Evolutionary conservation across 2,113 vertebrate species (phyloP), one percentile per base, ranked within the genome.

Genomic region (Heteronetta atricapilla): DNA sequence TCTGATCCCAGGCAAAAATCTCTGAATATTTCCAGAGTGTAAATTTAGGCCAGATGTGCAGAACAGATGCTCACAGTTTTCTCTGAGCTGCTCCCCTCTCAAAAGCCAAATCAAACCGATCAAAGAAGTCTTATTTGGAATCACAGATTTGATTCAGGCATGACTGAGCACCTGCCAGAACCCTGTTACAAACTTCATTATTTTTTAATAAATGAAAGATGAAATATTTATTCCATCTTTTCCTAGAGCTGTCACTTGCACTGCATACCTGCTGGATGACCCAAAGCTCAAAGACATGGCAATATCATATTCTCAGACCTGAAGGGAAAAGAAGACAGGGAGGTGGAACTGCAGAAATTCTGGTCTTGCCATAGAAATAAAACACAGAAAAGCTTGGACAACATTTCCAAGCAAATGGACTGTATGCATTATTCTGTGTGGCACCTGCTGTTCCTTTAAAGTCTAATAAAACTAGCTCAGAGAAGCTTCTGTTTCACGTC

Each of bases 221-320:
- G 29, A 90, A 92, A 75, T 81, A 96, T 79, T 94, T 90, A 93
- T 92, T 75, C 50, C 48, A 46, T 19, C 85, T 95, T 93, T 91
- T 92, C 77, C 85, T 86, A 55, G 59, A 79, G 44, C 72, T 90
- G 66, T 42, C 77, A 85, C 88, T 66, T 33, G 56, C 40, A 42
- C 59, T 50, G 18, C 74, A 68, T 67, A 64, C 40, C 70, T 94
- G 69, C 80, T 56, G 78, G 40, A 89, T 82, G 80, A 90, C 89
- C 80, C 0, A 0, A 87, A 63, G 77, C 66, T 93, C 77, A 72
- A 59, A 80, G 62, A 73, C 26, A 89, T 11, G 7, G n/a, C 25
- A 31, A 60, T 33, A 63, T 10, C 2, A 0, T 28, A 33, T 50
- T 56, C 34, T 87, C n/a, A 86, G 59, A 82, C 36, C 20, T 55